A percentile compares a stretch with the other conserved stretches of the same genome.
Conservation (phyloP, 2,888 invertebrate species). For the Portevinia maculata region DNA sequence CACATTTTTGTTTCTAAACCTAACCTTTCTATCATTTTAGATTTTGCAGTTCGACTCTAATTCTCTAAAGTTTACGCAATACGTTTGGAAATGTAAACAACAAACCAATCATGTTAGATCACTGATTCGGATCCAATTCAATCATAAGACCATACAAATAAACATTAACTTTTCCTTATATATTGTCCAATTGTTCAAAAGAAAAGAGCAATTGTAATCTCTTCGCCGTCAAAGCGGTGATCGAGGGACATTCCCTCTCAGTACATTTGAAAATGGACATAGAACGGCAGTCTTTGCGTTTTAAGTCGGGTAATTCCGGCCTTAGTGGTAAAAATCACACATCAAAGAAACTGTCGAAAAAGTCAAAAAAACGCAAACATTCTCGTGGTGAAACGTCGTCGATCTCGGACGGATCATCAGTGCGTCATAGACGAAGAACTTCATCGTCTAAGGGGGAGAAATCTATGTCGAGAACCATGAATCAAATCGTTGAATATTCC, state of each 20-base stretch:
- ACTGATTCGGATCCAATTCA: conserved; percentile 22
- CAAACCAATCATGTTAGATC: not conserved
- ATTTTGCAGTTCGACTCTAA: not conserved
- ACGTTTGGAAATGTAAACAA: conserved; percentile 15
- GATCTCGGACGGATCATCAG: conserved; percentile 52
- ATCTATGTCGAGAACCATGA: conserved; percentile 23
- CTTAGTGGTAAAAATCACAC: conserved; percentile 69
- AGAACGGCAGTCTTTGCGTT: conserved; percentile 62
- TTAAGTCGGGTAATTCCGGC: conserved; percentile 51
- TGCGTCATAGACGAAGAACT: conserved; percentile 33
- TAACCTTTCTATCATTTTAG: conserved; percentile 9
- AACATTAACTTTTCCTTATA: not conserved
- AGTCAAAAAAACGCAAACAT: conserved; percentile 73
- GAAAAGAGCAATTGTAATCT: not conserved
- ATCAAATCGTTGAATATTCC: conserved; percentile 88
- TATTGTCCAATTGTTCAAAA: not conserved
- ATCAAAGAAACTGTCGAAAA: conserved; percentile 70
- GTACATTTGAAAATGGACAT: conserved; percentile 56
- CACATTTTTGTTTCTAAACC: too few species aligned
- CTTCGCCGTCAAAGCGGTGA: conserved; percentile 1
- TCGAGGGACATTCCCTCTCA: not conserved
- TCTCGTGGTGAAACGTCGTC: conserved; percentile 59
- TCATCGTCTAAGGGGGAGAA: conserved; percentile 52
- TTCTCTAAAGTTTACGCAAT: not conserved
- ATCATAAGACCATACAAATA: not conserved